phyloP scores from a whole-genome alignment of 1,140 invertebrate genomes.

The Hermatobates lingyangjiaoensis region DNA sequence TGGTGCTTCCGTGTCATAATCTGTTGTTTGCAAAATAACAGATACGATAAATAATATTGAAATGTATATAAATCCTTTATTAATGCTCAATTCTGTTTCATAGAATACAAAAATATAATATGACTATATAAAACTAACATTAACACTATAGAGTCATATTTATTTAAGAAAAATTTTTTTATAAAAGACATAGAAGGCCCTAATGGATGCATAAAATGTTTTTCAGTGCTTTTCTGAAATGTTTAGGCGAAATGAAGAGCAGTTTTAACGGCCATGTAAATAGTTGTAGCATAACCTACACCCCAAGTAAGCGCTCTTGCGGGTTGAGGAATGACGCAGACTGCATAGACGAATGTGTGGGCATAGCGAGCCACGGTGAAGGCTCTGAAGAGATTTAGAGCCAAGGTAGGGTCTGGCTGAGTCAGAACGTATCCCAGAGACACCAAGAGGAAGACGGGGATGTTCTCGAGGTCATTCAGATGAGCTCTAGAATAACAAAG shows the following conservation, averaged over 20 bases:
- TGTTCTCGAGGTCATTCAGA: constrained; percentile 48
- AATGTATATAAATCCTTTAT: no score
- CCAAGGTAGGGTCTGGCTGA: constrained; percentile 29
- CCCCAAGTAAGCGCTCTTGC: constrained; percentile 31
- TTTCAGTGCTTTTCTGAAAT: no score
- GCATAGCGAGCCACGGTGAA: constrained; percentile 34
- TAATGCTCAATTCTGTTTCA: no score
- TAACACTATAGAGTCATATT: no score
- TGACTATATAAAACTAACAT: no score
- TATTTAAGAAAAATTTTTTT: no score
- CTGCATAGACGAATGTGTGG: constrained; percentile 39
- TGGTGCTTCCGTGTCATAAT: no score
- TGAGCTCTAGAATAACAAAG: constrained; percentile 32
- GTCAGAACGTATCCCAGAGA: constrained; percentile 39
- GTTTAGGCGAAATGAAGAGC: constrained; percentile 1
- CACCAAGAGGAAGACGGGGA: constrained; percentile 37
- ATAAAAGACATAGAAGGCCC: no score
- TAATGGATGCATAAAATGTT: no score
- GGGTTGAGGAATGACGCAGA: constrained; percentile 34
- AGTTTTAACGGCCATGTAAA: constrained; percentile 29
- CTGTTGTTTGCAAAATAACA: no score
- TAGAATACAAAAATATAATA: no score
- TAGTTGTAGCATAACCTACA: constrained; percentile 26
- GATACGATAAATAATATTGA: no score
- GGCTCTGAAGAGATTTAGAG: constrained; percentile 33